Conservation (phyloP, 2,888 invertebrate genomes). For the Alsophila aescularia region DNA sequence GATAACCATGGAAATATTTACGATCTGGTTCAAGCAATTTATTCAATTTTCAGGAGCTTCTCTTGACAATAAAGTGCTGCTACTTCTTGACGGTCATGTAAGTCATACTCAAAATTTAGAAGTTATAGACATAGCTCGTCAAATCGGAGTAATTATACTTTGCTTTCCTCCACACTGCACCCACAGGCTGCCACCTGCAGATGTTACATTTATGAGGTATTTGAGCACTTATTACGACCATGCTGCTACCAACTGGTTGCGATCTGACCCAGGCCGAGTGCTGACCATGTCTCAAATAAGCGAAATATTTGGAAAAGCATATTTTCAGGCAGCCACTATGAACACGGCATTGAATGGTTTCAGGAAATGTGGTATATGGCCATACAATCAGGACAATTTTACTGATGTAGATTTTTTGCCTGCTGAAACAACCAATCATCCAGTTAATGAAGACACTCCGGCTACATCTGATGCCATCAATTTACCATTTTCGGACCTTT, state of each 20-base stretch:
- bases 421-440: not conserved
- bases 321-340: slow-evolving; percentile 1
- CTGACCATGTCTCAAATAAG: not conserved
- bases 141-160: not conserved
- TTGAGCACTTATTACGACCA: slow-evolving; percentile 1
- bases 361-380: slow-evolving; percentile 7
- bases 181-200: slow-evolving; percentile 4
- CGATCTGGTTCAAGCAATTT: not conserved
- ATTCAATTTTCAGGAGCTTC: not conserved
- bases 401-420: not conserved
- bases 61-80: not conserved
- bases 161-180: not conserved
- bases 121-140: not conserved
- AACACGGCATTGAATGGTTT: slow-evolving; percentile 15
- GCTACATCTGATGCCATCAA: too few species aligned
- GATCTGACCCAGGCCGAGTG: not conserved
- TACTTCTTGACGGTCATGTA: slow-evolving; percentile 1
- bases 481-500: too few species aligned
- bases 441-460: too few species aligned
- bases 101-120: slow-evolving; percentile 1
- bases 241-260: not conserved
- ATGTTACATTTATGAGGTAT: not conserved
- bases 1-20: too few species aligned
- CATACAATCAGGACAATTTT: not conserved
- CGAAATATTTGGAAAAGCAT: too few species aligned